Evolutionary conservation across 1,140 invertebrate species (phyloP).

Genomic region (Leptopilina clavipes): DNA sequence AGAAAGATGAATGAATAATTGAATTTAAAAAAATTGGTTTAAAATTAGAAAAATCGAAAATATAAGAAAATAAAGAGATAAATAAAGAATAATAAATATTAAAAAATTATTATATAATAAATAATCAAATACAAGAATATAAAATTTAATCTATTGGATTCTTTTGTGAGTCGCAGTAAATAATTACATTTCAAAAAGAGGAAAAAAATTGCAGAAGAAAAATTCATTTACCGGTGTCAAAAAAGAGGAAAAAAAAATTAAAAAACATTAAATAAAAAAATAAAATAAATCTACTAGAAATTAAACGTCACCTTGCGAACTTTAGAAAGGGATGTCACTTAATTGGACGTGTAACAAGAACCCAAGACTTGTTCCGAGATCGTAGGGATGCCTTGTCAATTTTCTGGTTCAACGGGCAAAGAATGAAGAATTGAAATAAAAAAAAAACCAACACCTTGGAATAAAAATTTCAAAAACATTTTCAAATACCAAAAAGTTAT

Average conservation of each 20-base stretch:
- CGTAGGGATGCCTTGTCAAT: slow-evolving; percentile 33
- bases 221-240: not conserved
- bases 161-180: too few species aligned
- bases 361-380: not conserved
- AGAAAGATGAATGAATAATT: too few species aligned
- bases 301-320: slow-evolving; percentile 7
- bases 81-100: too few species aligned
- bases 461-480: not conserved
- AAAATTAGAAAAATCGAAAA: too few species aligned
- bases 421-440: slow-evolving; percentile 1
- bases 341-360: slow-evolving; percentile 29
- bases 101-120: too few species aligned
- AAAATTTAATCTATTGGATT: too few species aligned
- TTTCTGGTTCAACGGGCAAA: slow-evolving; percentile 25
- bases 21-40: too few species aligned
- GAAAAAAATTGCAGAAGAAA: not conserved
- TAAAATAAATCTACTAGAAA: not conserved
- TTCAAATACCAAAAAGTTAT: too few species aligned
- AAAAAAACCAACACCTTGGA: not conserved
- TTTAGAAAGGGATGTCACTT: slow-evolving; percentile 28
- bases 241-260: not conserved
- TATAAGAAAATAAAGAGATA: too few species aligned
- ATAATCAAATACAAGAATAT: too few species aligned
- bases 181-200: too few species aligned
- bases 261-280: too few species aligned